These are phyloP conservation scores for Hydrozoanthus gracilis DNA, from an alignment of 92 coral and sea anemone species.

Conservation along the genomic window DNA sequence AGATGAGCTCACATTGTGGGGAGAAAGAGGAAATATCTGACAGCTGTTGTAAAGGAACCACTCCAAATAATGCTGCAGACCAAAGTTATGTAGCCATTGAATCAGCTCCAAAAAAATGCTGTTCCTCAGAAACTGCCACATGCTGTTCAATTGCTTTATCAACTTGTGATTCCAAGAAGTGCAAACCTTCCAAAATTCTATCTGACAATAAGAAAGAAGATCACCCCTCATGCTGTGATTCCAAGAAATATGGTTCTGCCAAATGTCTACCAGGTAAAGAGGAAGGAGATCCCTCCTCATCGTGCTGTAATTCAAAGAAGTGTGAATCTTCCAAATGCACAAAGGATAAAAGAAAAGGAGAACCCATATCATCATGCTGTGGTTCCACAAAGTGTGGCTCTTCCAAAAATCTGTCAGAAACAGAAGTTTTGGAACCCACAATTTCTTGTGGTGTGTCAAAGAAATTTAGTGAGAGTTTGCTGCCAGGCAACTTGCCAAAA, in stretches of 20 bases:
- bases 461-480: background rate
- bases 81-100: background rate
- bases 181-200: no score
- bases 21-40: background rate
- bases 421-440: no score
- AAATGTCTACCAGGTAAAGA: background rate
- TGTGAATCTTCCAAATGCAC: no score
- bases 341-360: background rate
- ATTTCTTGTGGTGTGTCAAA: no score
- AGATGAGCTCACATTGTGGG: slow-evolving; percentile 4
- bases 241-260: background rate
- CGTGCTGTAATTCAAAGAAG: no score
- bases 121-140: background rate
- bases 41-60: background rate
- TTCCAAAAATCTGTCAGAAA: no score
- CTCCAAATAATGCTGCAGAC: no score
- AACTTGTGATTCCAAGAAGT: slow-evolving; percentile 6
- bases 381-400: background rate
- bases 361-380: background rate
- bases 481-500: background rate
- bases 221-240: background rate
- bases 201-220: background rate
- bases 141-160: background rate
- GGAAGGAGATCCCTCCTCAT: no score
- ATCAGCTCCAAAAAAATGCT: background rate